A percentile compares a stretch with the other conserved stretches of the same genome.
phyloP scores from a whole-genome alignment of 1,140 invertebrate genomes.

The Ceratina calcarata region DNA sequence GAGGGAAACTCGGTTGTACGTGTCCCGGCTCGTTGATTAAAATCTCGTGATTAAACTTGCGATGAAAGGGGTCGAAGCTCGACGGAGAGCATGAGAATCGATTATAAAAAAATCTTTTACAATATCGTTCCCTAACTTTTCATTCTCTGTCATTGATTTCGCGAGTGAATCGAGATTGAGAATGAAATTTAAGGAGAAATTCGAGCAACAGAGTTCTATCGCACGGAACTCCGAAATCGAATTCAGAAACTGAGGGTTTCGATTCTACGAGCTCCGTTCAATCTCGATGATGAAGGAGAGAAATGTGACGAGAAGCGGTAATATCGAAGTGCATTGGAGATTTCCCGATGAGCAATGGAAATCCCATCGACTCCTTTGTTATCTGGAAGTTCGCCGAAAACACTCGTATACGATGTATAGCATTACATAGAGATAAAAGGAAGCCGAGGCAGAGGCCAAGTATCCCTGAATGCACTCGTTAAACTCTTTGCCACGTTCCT shows the following conservation, averaged over 20 bases:
- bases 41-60: slow-evolving; percentile 16
- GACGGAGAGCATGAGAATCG: not conserved
- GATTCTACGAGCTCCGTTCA: not conserved
- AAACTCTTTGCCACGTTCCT: not conserved
- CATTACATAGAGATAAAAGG: not conserved
- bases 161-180: no score
- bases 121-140: no score
- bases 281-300: not conserved
- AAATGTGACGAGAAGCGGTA: not conserved
- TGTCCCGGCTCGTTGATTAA: slow-evolving; percentile 11
- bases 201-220: no score
- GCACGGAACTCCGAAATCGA: no score
- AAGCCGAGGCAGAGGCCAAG: not conserved
- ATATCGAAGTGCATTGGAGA: not conserved
- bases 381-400: not conserved
- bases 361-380: slow-evolving; percentile 2
- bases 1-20: slow-evolving; percentile 8
- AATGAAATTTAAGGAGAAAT: no score
- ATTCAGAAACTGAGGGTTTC: not conserved
- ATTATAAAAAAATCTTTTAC: no score
- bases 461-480: slow-evolving; percentile 8
- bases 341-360: not conserved
- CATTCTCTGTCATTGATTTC: no score
- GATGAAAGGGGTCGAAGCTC: not conserved
- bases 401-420: not conserved